Base-by-base conservation (phyloP, 2,888 invertebrate genomes). In the Dendrolimus pini region DNA sequence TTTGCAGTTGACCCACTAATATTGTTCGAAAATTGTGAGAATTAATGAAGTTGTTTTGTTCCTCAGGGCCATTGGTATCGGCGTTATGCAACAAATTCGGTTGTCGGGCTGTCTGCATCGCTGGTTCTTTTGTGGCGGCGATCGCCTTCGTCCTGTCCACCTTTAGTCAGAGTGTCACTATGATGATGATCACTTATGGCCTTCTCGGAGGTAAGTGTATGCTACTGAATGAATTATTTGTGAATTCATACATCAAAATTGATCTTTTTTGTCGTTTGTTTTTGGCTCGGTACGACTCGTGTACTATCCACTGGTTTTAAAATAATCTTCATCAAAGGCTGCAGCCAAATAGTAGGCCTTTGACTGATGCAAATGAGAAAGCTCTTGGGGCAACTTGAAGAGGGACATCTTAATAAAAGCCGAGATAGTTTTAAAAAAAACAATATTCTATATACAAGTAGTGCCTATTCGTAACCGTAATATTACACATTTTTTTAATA, bases 41-140 rank as follows among this genome's bases (percentile, higher is more conserved):
- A 30, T 30, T 30, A 30, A 30, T 30, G 30, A 30, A 30, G 30
- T 30, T 30, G 30, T 47, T 47, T 47, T 47, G 12, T 61, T 64
- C 74, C 73, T 41, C 87, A 96, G 96, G 98, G 77, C 99, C 99
- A 7, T 92, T 99, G 61, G 98, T 98, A 59, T 97, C 98, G 69
- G 98, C 98, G 61, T 91, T 99, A 75, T 97, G 98, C 72, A 99
- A 99, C 92, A 97, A 97, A 83, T 99, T 94, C 82, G 99, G 99
- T 8, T 98, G 99, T 78, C 94, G 99, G 42, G 93, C 95, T 7
- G 98, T 99, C 9, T 98, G 98, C 78, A 96, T 99, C 66, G 94
- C 95, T 7, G 99, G 99, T 41, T 96, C 97, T 71, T 79, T 98
- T 54, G 93, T 99, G 52, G 96, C 97, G 12, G 93, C 97, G 53